Conservation (phyloP, 2,113 vertebrate genomes). For the Baryphthengus martii region DNA sequence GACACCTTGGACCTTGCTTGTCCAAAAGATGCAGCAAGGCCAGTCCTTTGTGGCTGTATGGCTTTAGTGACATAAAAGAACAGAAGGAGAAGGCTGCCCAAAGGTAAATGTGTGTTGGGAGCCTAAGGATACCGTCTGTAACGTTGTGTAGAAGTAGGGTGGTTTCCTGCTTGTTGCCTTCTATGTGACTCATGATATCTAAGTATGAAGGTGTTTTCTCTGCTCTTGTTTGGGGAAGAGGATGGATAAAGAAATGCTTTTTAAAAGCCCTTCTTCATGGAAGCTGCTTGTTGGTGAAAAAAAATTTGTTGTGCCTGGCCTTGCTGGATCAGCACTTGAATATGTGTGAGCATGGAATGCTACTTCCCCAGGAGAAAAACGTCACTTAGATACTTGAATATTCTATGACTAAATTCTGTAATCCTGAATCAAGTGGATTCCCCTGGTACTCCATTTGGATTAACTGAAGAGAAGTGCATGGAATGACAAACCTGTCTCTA, state of each 20-base stretch:
- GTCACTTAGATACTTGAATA: background rate
- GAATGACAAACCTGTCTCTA: background rate
- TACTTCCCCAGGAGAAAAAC: background rate
- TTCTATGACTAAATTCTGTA: background rate
- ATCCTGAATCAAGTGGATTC: background rate
- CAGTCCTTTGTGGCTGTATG: background rate
- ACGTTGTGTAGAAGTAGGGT: background rate
- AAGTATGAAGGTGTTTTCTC: background rate
- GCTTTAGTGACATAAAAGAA: background rate
- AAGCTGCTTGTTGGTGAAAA: background rate
- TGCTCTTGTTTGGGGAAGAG: background rate
- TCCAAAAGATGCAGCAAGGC: background rate
- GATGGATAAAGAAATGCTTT: background rate
- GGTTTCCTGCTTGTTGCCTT: background rate
- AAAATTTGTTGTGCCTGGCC: background rate
- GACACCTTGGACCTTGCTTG: background rate
- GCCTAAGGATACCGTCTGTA: background rate
- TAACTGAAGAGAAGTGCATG: background rate
- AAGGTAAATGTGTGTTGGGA: background rate
- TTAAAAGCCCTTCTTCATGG: background rate
- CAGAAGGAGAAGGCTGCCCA: background rate
- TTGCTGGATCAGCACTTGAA: constrained; percentile 41
- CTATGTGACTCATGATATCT: background rate
- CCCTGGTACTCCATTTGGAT: constrained; percentile 4
- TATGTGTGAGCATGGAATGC: background rate